phyloP scores from a whole-genome alignment of 30 jellyfish, hydroid and myxozoan species.

The Hydractinia symbiolongicarpus region DNA sequence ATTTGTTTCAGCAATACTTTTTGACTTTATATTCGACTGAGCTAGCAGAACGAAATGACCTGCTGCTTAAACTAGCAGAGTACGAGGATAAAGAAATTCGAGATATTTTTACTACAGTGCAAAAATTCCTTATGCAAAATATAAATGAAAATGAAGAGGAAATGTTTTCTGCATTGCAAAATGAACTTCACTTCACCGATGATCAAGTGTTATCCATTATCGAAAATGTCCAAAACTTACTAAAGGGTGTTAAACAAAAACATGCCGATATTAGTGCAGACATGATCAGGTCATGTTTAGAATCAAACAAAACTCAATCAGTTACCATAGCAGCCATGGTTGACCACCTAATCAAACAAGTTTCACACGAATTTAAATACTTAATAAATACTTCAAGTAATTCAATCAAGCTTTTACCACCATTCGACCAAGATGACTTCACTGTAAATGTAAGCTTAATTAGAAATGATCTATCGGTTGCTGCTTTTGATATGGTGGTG shows the following conservation, averaged over 20 bases:
- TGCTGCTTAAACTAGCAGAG: not conserved
- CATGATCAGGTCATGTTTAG: not conserved
- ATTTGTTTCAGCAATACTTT: not conserved
- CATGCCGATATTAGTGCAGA: not conserved
- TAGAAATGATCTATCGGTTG: not conserved
- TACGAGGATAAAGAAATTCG: slow-evolving; percentile 4
- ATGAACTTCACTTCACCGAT: not conserved
- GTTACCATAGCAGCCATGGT: not conserved
- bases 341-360: slow-evolving; percentile 7
- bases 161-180: not conserved
- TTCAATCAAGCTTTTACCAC: not conserved
- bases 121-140: not conserved
- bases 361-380: not conserved
- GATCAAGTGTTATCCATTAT: not conserved
- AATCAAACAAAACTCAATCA: not conserved
- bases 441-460: not conserved
- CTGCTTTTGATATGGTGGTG: slow-evolving; percentile 1
- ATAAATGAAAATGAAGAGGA: slow-evolving; percentile 7
- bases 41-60: not conserved
- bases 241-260: not conserved
- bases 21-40: not conserved
- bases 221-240: not conserved
- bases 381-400: not conserved
- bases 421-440: too few relatives aligned
- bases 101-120: not conserved